Evolutionary conservation across 1,140 invertebrate species (phyloP).

Genomic region (Drosophila paulistorum): DNA sequence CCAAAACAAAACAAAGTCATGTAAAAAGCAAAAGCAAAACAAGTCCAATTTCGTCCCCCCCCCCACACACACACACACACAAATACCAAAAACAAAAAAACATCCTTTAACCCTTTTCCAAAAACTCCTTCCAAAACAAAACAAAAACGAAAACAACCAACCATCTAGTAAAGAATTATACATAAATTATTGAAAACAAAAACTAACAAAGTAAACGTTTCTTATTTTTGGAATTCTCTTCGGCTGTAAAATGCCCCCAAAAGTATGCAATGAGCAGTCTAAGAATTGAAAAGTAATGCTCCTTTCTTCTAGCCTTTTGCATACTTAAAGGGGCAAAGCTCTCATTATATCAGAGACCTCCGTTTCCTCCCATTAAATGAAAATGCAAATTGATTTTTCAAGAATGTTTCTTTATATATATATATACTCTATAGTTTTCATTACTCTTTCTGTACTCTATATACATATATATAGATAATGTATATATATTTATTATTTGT

Average conservation of each 20-base stretch:
- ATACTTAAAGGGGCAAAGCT: no score
- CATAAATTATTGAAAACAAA: conserved; percentile 57
- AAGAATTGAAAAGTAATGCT: no score
- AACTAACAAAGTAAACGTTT: conserved; percentile 16
- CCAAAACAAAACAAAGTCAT: not conserved
- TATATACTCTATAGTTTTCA: conserved; percentile 26
- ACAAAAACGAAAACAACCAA: conserved; percentile 3
- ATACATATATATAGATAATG: not conserved
- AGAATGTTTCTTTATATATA: conserved; percentile 23
- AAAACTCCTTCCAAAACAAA: not conserved
- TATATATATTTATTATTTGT: conserved; percentile 2
- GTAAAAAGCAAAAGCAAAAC: conserved; percentile 23
- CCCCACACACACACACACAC: no score
- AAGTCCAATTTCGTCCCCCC: not conserved
- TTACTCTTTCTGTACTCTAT: conserved; percentile 20
- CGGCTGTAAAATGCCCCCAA: no score
- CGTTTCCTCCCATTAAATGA: not conserved
- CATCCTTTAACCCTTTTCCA: not conserved
- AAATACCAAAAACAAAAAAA: no score
- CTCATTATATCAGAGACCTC: no score
- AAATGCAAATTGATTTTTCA: not conserved
- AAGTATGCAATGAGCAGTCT: no score
- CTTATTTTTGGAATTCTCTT: conserved; percentile 6
- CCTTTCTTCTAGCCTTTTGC: no score
- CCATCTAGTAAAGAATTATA: conserved; percentile 32